Percentiles rank a stretch among this genome's conserved stretches.
phyloP scores from a whole-genome alignment of 2,113 vertebrate genomes.

The Penelope pileata region DNA sequence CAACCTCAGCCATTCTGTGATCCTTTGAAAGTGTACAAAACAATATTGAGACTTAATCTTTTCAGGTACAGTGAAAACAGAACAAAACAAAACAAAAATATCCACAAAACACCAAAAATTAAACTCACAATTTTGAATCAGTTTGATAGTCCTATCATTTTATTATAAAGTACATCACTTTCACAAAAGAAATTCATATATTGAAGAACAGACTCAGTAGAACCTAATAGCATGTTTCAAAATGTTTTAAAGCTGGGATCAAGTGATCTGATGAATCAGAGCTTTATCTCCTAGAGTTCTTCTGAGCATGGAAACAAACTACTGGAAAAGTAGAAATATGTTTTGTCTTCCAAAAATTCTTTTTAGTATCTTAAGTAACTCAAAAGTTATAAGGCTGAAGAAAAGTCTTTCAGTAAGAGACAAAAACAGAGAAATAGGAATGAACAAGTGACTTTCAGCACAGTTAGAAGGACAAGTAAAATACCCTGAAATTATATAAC shows the following conservation, averaged over 20 bases:
- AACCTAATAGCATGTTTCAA: slow-evolving; percentile 27
- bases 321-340: background rate
- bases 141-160: background rate
- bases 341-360: background rate
- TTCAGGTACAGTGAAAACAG: background rate
- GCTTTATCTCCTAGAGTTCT: background rate
- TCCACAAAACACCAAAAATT: background rate
- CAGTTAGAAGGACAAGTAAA: background rate
- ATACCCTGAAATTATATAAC: background rate
- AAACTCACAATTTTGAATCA: background rate
- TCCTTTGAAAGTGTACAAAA: background rate
- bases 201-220: slow-evolving; percentile 9
- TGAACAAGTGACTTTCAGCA: background rate
- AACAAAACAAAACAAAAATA: background rate
- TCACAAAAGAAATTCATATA: slow-evolving; percentile 2
- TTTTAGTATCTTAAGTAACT: background rate
- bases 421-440: background rate
- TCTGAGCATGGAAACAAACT: background rate
- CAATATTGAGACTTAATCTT: background rate
- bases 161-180: background rate
- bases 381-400: background rate
- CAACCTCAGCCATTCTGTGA: background rate
- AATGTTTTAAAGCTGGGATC: slow-evolving; percentile 12
- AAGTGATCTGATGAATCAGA: background rate
- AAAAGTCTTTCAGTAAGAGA: background rate